Conservation (phyloP, 2,113 vertebrate species). For the Trogon surrucura region DNA sequence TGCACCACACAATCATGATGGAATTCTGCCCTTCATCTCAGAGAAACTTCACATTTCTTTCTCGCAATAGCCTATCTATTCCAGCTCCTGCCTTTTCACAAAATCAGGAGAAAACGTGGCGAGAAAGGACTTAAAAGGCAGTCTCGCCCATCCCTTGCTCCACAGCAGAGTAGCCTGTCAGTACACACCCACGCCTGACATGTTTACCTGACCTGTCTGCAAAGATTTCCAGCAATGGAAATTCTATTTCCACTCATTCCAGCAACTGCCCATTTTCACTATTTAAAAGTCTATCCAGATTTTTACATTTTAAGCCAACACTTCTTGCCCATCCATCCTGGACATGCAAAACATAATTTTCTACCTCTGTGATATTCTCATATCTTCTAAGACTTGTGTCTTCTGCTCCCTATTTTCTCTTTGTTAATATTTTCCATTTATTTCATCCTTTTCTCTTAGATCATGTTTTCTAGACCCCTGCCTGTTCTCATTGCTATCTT, state of each 20-base stretch:
- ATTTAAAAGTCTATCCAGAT: background rate
- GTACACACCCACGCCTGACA: background rate
- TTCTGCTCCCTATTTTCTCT: background rate
- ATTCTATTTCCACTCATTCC: background rate
- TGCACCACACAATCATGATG: background rate
- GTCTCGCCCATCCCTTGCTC: background rate
- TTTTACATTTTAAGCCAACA: background rate
- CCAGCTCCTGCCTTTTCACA: background rate
- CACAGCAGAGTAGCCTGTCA: background rate
- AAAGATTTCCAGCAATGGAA: background rate
- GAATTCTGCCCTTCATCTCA: background rate
- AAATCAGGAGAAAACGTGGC: background rate
- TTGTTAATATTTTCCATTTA: background rate
- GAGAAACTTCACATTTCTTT: background rate
- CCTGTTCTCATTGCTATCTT: background rate
- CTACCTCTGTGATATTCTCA: background rate
- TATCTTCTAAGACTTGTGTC: background rate
- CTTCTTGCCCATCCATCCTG: background rate
- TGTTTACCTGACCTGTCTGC: background rate
- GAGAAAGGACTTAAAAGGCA: background rate
- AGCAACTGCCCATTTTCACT: background rate
- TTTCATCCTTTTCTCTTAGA: background rate
- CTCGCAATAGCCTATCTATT: background rate
- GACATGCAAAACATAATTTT: background rate
- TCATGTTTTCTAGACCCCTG: background rate